These are phyloP conservation scores for Pocillopora verrucosa DNA, from an alignment of 64 coral and sea anemone species.

Conservation along the genomic window DNA sequence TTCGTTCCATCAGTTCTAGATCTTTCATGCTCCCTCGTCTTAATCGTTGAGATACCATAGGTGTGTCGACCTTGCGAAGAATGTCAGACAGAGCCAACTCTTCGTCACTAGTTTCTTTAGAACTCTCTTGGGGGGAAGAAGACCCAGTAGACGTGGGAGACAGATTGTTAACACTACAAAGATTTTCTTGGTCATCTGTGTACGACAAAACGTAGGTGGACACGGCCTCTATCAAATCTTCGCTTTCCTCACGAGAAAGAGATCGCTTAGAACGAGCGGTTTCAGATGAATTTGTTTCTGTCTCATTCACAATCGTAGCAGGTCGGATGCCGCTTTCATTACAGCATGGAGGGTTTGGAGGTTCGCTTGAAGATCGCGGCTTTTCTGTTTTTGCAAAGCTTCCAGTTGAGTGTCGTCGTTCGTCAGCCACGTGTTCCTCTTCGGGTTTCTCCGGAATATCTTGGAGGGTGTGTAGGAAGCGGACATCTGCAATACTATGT, in stretches of 20 bases:
- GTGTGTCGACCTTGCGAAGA: not conserved
- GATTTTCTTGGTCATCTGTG: not conserved
- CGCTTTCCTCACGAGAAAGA: not conserved
- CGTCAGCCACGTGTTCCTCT: not conserved
- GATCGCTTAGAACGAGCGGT: not conserved
- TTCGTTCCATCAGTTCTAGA: not conserved
- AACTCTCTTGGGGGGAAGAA: not conserved
- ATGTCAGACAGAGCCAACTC: conserved; percentile 2
- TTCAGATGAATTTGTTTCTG: too few species aligned
- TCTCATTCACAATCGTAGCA: too few species aligned
- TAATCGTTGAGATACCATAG: not conserved
- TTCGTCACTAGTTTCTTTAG: conserved; percentile 11
- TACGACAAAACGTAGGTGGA: conserved; percentile 26
- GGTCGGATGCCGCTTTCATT: not conserved
- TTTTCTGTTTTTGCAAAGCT: not conserved
- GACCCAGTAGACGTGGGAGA: not conserved
- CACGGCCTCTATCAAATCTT: not conserved
- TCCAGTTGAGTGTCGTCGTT: not conserved
- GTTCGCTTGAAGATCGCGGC: not conserved
- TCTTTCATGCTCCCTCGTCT: not conserved
- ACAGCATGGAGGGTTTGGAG: not conserved
- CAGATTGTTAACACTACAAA: not conserved
- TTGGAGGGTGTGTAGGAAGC: not conserved
- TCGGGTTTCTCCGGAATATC: conserved; percentile 18
- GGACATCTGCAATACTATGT: conserved; percentile 17